Base-by-base conservation (phyloP, 2,113 vertebrate genomes). In the Panthera leo region DNA sequence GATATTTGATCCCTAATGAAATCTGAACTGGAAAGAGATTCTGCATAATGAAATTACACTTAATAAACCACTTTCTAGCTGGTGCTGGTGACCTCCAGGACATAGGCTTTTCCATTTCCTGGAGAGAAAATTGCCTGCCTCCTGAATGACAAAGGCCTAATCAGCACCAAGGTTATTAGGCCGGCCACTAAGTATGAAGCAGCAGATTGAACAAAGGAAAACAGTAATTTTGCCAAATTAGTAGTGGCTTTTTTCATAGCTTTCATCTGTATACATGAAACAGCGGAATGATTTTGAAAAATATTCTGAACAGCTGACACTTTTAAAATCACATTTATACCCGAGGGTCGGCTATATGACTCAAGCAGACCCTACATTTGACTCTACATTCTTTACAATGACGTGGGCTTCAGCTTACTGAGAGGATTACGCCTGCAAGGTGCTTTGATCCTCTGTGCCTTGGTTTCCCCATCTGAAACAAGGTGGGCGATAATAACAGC, bases 191-290 rank as follows among this genome's bases (percentile, higher is more conserved):
- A 36, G 36, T 68, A 39, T 27, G 55, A 45, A 75, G 88, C 58
- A 0, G 85, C 78, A 68, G 10, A 14, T 18, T 45, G 36, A 89
- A 79, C 76, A 97, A 95, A 97, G 71, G 53, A 98, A 97, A 97
- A 39, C 34, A 31, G 39, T 87, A 42, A 96, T 96, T 97, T 92
- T 27, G 70, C 85, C 39, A 94, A 94, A 80, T 92, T 84, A 68
- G 7, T 79, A 63, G 16, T 95, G 36, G 29, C 93, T 93, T 23
- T n/a, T 42, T 86, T 85, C 85, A 51, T 58, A 73, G 76, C 94
- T 93, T 89, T 95, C 55, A 92, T 96, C 95, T 97, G 83, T 55
- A n/a, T 71, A 9, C 9, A 0, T 45, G 0, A 0, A 85, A 87
- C 8, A 87, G 73, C 34, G 27, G 61, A 70, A 31, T 6, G 68